Conservation (phyloP, 2,797 vertebrate species). For the Gouania willdenowi region DNA sequence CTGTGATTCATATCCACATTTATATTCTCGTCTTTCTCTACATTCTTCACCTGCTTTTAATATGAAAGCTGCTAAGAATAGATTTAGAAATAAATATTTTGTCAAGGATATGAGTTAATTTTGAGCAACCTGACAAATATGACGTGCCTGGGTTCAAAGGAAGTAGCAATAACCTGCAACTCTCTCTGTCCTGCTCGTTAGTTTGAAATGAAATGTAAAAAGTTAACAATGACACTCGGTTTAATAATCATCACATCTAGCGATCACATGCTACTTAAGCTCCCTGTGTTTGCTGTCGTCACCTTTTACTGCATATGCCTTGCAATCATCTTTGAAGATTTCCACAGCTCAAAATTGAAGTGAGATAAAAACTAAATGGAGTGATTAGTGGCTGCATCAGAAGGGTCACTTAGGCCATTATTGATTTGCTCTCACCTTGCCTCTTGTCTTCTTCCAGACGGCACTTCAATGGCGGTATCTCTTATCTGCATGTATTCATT, state of each 20-base stretch:
- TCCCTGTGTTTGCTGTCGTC: too few relatives aligned
- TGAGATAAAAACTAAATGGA: conserved; percentile 42
- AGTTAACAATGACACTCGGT: conserved; percentile 2
- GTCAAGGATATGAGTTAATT: too few relatives aligned
- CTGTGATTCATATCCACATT: too few relatives aligned
- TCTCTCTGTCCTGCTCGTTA: too few relatives aligned
- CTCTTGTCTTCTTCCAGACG: conserved; percentile 26
- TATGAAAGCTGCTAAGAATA: too few relatives aligned
- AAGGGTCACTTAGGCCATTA: conserved; percentile 31
- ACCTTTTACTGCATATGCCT: conserved; percentile 21
- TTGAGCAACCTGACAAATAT: too few relatives aligned
- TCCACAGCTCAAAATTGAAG: conserved; percentile 27
- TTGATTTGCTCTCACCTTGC: conserved; percentile 63
- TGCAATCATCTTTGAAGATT: conserved; percentile 24
- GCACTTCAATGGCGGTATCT: conserved; percentile 24
- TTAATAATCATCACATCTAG: not conserved
- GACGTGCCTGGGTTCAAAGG: too few relatives aligned
- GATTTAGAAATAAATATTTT: too few relatives aligned
- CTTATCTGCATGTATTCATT: conserved; percentile 59
- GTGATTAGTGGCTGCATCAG: conserved; percentile 41
- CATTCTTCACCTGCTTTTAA: too few relatives aligned
- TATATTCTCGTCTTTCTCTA: too few relatives aligned
- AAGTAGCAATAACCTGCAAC: too few relatives aligned
- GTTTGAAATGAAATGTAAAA: too few relatives aligned
- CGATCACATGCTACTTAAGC: not conserved